Conservation (phyloP, 2,113 vertebrate species). For the Mormyrus lacerda region DNA sequence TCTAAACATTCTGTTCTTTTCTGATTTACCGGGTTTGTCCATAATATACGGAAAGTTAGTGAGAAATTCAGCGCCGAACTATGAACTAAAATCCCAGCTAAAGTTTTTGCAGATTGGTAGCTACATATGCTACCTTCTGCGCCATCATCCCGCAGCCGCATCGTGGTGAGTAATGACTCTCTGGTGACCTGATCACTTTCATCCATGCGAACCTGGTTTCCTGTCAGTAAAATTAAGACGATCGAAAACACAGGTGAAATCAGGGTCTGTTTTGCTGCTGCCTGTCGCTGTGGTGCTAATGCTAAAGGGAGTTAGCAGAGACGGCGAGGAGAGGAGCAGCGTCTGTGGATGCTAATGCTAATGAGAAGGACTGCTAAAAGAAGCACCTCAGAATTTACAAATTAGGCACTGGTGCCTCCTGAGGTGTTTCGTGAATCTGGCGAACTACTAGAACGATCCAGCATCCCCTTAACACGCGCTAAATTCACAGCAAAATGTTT, state of each 20-base stretch:
- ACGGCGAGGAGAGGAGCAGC: background rate
- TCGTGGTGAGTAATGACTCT: background rate
- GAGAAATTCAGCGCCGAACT: background rate
- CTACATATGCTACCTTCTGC: background rate
- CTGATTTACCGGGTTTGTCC: background rate
- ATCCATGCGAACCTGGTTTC: background rate
- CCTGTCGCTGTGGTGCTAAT: background rate
- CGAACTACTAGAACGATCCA: background rate
- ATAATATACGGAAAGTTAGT: background rate
- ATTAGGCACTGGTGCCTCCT: background rate
- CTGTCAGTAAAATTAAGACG: background rate
- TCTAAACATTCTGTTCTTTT: background rate
- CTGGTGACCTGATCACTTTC: background rate
- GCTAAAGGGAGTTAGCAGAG: background rate
- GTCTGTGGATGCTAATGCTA: background rate
- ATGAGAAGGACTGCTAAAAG: background rate
- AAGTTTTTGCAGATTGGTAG: background rate
- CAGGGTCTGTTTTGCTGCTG: background rate
- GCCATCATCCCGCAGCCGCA: background rate
- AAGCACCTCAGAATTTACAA: background rate
- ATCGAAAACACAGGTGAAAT: background rate
- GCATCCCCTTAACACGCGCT: background rate
- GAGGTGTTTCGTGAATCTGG: background rate
- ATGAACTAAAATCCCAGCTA: background rate
- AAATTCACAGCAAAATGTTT: background rate